Base-by-base conservation (phyloP, 2,888 invertebrate species). In the Cepaea hortensis region DNA sequence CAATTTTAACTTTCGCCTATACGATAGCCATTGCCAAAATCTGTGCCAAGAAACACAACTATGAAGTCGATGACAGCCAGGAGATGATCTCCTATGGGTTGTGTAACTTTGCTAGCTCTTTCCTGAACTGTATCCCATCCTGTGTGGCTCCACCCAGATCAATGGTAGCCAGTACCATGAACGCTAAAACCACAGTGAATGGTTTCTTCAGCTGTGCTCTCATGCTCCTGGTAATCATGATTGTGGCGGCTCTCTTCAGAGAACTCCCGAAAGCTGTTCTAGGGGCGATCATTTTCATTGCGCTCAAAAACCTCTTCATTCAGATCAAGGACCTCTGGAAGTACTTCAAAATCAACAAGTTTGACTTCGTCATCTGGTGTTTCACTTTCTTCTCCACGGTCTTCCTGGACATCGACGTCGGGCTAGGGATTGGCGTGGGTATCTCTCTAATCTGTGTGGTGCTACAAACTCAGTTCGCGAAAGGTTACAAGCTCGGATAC, bases 301-400 rank as follows among this genome's bases (percentile, higher is more conserved):
- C 94, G 18, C 90, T 95, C 81, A 94, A 95, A 88, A 93, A 94
- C 48, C 92, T 95, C n/a, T 94, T 95, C 87, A 95, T 96, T 93
- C 97, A 97, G 95, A 95, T 96, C 46, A 92, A 95, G 93, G 96
- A 97, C 83, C 95, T 97, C 0, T 94, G 95, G 23, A 96, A 95
- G 90, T 96, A 97, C 91, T 98, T 97, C 97, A 96, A 95, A 90
- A 94, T 97, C 65, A 97, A 97, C 90, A 96, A 96, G 91, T 95
- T 96, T 91, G 98, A 98, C 92, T 97, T 97, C 0, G 91, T 96
- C 61, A 93, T 93, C 75, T 94, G 94, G 94, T 89, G 93, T 13
- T 88, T 90, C 75, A 93, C 93, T 7, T 91, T 92, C 81, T 55
- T 91, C 15, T 88, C 91, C 68, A 92, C 92, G 7, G 92, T 93